A percentile compares a stretch with the other conserved stretches of the same genome.
phyloP scores from a whole-genome alignment of 2,113 vertebrate species.

The Anthoscopus minutus region DNA sequence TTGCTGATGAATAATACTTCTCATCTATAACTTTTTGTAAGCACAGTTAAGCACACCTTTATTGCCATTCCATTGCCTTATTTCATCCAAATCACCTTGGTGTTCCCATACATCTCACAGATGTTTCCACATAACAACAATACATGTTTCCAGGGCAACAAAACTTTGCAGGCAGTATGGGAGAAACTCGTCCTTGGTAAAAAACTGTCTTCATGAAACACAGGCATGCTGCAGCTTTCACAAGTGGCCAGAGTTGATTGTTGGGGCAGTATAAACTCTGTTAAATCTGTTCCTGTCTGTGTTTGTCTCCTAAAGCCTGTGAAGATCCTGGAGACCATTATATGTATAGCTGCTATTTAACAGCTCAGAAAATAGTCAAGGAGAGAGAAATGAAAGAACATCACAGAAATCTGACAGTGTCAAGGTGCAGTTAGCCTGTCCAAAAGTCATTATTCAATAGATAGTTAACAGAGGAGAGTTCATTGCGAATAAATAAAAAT shows the following conservation, averaged over 20 bases:
- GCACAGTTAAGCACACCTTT: neutral
- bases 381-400: neutral
- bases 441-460: neutral
- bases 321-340: neutral
- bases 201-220: neutral
- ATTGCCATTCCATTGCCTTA: neutral
- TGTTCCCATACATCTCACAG: neutral
- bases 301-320: neutral
- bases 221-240: neutral
- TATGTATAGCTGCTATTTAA: neutral
- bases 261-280: neutral
- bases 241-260: neutral
- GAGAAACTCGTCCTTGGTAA: neutral
- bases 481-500: neutral
- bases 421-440: neutral
- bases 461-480: neutral
- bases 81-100: neutral
- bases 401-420: neutral
- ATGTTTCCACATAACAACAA: neutral
- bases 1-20: neutral
- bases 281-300: neutral
- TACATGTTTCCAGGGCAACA: neutral
- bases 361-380: neutral
- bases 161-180: neutral
- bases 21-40: neutral